Percentiles rank a stretch among this genome's conserved stretches.
These are phyloP conservation scores for Aegotheles bennettii DNA, from an alignment of 2,113 vertebrate species.

Conservation along the genomic window DNA sequence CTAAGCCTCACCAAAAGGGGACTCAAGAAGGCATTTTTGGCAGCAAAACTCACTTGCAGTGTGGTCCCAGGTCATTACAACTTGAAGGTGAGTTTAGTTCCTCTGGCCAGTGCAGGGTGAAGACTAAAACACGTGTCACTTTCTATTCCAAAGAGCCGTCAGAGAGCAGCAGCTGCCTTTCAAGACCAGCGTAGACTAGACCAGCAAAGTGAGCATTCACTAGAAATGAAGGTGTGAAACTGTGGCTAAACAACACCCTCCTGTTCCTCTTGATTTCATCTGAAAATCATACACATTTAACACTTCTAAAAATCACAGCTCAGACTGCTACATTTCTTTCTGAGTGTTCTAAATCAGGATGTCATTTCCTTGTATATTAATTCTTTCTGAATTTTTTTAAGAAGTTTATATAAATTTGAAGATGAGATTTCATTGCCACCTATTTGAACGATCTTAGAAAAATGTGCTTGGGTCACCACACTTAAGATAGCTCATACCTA, in stretches of 20 bases:
- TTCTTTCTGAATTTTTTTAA: background rate
- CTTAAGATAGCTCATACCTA: background rate
- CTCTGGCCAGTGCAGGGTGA: background rate
- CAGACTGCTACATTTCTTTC: slow-evolving; percentile 1
- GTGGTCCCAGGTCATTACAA: rapidly evolving
- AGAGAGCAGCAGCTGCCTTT: slow-evolving; percentile 19
- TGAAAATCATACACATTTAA: slow-evolving; percentile 37
- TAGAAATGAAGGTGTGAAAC: slow-evolving; percentile 40
- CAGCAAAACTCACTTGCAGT: background rate
- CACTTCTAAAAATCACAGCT: slow-evolving; percentile 51
- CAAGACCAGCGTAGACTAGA: slow-evolving; percentile 12
- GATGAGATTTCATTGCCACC: background rate
- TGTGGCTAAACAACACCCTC: slow-evolving; percentile 38
- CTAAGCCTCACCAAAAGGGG: background rate
- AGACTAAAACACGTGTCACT: background rate
- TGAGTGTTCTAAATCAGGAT: slow-evolving; percentile 27
- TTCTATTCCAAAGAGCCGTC: background rate
- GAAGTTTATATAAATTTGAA: background rate
- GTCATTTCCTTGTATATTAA: background rate
- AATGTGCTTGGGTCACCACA: background rate
- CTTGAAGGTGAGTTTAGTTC: background rate
- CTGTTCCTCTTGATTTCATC: slow-evolving; percentile 29
- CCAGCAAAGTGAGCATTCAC: slow-evolving; percentile 20
- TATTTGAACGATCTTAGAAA: background rate
- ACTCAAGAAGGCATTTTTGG: rapidly evolving